Conservation (phyloP, 2,888 invertebrate genomes). For the Adelphocoris suturalis region DNA sequence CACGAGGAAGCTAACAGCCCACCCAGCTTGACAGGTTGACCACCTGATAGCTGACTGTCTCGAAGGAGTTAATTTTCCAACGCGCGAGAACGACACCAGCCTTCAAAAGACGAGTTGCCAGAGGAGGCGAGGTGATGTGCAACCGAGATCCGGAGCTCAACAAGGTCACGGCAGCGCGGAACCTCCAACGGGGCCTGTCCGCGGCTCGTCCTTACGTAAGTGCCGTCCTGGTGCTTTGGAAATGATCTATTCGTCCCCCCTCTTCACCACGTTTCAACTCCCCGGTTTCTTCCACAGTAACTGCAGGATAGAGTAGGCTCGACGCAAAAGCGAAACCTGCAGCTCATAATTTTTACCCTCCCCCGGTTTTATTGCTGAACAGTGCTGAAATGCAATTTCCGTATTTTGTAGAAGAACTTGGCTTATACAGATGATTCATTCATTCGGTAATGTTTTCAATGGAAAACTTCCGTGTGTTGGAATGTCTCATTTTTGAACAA, state of each 20-base stretch:
- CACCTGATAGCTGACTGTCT: too few species aligned
- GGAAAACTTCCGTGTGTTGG: too few species aligned
- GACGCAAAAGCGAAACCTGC: neutral
- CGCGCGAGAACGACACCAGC: conserved; percentile 43
- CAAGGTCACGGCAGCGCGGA: conserved; percentile 41
- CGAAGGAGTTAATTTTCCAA: too few species aligned
- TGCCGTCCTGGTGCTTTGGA: conserved; percentile 26
- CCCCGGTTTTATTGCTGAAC: too few species aligned
- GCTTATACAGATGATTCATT: too few species aligned
- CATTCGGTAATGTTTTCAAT: too few species aligned
- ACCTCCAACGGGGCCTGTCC: conserved; percentile 16
- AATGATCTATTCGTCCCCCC: conserved; percentile 39
- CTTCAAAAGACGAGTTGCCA: conserved; percentile 47
- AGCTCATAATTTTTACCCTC: neutral
- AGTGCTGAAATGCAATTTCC: too few species aligned
- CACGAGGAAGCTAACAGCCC: too few species aligned
- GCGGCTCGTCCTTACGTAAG: conserved; percentile 50
- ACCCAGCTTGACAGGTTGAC: too few species aligned
- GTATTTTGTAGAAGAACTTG: too few species aligned
- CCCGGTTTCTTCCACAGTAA: neutral
- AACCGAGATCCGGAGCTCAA: conserved; percentile 35
- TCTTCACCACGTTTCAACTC: neutral
- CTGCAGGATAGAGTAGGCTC: neutral
- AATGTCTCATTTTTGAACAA: too few species aligned
- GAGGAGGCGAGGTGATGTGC: conserved; percentile 26